phyloP scores from a whole-genome alignment of 2,113 vertebrate genomes.

The Podiceps cristatus region DNA sequence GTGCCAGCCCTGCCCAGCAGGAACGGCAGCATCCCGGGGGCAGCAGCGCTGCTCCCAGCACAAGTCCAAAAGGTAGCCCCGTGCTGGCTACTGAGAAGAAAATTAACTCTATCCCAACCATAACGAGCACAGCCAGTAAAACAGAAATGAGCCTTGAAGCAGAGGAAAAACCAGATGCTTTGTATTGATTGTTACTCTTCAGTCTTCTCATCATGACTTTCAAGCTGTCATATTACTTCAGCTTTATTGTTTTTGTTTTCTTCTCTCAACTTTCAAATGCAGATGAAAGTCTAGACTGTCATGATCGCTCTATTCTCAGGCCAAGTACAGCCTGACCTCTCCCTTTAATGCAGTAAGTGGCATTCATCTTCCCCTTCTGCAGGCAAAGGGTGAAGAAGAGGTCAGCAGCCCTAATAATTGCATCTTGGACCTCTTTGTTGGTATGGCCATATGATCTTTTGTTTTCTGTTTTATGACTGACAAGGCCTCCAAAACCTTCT shows the following conservation, averaged over 20 bases:
- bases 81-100: no score
- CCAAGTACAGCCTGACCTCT: slow-evolving; percentile 16
- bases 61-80: no score
- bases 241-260: slow-evolving; percentile 2
- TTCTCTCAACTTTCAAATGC: not conserved
- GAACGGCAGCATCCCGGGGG: no score
- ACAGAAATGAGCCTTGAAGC: not conserved
- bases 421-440: slow-evolving; percentile 14
- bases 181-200: not conserved
- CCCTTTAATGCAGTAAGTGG: not conserved
- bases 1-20: no score
- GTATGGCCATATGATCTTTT: slow-evolving; percentile 8
- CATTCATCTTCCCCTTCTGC: not conserved
- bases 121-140: not conserved
- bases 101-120: no score
- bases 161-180: not conserved
- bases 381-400: slow-evolving; percentile 25
- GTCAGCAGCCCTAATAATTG: slow-evolving; percentile 14
- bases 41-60: no score
- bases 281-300: not conserved
- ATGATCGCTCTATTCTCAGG: slow-evolving; percentile 4
- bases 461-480: slow-evolving; percentile 44
- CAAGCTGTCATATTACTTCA: slow-evolving; percentile 12
- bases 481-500: slow-evolving; percentile 10
- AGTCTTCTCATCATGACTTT: slow-evolving; percentile 7